Conservation (phyloP, 1,140 invertebrate species). For the Saccostrea glomerata region DNA sequence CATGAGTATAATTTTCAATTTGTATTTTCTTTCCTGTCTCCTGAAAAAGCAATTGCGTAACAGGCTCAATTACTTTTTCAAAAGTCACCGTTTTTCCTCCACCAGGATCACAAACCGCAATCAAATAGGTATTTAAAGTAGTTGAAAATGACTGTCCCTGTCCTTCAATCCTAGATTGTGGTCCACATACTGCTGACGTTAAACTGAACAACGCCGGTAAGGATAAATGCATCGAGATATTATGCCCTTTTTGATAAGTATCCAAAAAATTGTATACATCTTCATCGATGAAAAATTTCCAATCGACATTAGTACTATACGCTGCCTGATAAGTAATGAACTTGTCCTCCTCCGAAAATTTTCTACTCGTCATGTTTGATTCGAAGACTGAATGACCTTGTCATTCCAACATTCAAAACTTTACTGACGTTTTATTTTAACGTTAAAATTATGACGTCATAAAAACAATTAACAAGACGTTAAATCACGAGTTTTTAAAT, state of each 20-base stretch:
- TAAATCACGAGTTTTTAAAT: not conserved
- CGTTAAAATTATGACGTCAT: slow-evolving; percentile 9
- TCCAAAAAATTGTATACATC: not conserved
- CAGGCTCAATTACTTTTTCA: not conserved
- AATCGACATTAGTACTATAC: not conserved
- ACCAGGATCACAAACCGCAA: not conserved
- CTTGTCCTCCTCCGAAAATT: not conserved
- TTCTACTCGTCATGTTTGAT: not conserved
- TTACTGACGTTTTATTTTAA: not conserved
- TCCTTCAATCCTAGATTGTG: not conserved
- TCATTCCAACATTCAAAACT: too few species aligned
- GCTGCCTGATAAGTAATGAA: not conserved
- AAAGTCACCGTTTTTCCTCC: not conserved
- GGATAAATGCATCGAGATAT: not conserved
- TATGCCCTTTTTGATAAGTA: not conserved
- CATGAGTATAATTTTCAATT: not conserved
- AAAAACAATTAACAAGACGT: not conserved
- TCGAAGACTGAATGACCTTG: too few species aligned
- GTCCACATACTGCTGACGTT: too few species aligned
- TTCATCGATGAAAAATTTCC: not conserved
- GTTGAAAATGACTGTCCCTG: not conserved
- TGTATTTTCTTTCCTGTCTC: not conserved
- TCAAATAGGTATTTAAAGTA: not conserved
- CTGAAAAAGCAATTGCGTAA: not conserved
- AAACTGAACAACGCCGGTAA: too few species aligned